Base-by-base conservation (phyloP, 2,113 vertebrate species). In the Dicerorhinus sumatrensis region DNA sequence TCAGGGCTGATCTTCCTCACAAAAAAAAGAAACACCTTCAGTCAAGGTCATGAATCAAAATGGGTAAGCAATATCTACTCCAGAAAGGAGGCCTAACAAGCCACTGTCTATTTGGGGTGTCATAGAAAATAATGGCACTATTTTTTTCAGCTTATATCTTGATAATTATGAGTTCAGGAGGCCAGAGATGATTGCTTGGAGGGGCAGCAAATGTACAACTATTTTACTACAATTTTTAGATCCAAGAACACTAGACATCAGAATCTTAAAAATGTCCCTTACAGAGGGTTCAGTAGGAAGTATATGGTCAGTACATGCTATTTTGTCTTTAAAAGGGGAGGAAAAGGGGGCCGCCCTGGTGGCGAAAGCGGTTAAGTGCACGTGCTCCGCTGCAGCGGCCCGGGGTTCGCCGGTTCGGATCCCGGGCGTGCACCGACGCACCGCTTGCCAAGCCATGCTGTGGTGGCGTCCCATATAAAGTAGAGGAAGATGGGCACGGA, bases 121-220 rank as follows among this genome's bases (percentile, higher is more conserved):
- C 23, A 16, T 1, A 63, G 54, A 67, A 96, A 79, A 86, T 54
- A 91, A 58, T 17, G 12, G 23, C 60, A 87, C 7, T 27, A 9
- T 13, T 70, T 83, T 90, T 77, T 93, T 73, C 70, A 76, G 16
- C 10, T 76, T 95, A 17, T 54, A 48, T 94, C 62, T 94, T 83
- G 39, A 60, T 91, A 65, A 80, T 31, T 75, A 5, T 23, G 48
- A 70, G 2, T 84, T 77, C 65, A 76, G 16, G 60, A 80, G 33
- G 29, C 33, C 48, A 8, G 36, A 84, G 4, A 46, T 79, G n/a
- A 46, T 16, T 9, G 8, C 20, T 63, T 72, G 5, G 65, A 73
- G 51, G 4, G 3, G 5, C 54, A 63, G 18, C 12, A 73, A 58
- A 60, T 36, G 20, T 65, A 46, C 23, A 56, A 25, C 13, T 33